phyloP scores from a whole-genome alignment of 1,140 invertebrate species.

The Araneus ventricosus region DNA sequence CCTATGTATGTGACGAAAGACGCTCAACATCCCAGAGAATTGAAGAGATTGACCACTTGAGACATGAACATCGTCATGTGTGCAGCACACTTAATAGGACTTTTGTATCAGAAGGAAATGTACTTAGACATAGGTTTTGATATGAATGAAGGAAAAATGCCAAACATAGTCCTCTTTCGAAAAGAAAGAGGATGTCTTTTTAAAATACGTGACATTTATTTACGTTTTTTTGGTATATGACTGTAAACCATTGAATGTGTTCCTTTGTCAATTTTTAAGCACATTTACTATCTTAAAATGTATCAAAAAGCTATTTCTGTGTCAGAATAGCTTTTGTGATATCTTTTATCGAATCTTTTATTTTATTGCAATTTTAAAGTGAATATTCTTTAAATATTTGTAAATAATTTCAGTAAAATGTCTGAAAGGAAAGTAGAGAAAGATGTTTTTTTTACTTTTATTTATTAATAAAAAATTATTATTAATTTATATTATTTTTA shows the following conservation, averaged over 20 bases:
- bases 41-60: conserved; percentile 66
- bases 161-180: not conserved
- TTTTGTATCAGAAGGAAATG: not conserved
- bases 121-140: conserved; percentile 41
- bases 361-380: too few relatives aligned
- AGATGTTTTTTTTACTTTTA: too few relatives aligned
- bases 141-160: not conserved
- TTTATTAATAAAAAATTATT: too few relatives aligned
- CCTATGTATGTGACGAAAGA: conserved; percentile 78
- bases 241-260: not conserved
- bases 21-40: conserved; percentile 65
- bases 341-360: not conserved
- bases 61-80: not conserved
- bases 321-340: not conserved
- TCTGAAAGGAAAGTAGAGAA: too few relatives aligned
- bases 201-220: not conserved
- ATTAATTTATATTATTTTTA: too few relatives aligned
- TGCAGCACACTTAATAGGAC: not conserved
- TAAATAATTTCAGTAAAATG: too few relatives aligned
- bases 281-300: not conserved
- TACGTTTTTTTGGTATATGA: not conserved
- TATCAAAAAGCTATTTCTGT: not conserved
- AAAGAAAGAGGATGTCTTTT: not conserved
- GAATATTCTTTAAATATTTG: too few relatives aligned
- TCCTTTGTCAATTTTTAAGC: not conserved